Evolutionary conservation across 2,797 vertebrate genomes (phyloP).

Genomic region (Strix occidentalis): DNA sequence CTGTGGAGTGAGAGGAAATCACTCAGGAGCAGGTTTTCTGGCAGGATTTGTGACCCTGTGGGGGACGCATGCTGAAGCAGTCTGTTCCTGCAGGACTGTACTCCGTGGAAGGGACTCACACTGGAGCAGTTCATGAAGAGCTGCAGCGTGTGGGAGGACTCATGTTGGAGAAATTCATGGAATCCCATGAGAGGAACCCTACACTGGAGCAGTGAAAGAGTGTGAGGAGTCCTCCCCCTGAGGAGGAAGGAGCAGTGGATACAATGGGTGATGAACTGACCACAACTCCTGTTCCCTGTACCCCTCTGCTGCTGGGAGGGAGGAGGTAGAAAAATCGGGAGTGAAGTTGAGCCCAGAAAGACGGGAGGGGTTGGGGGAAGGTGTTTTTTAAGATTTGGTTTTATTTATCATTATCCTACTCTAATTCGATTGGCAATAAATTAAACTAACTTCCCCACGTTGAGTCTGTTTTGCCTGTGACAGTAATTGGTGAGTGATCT

Average conservation of each 20-base stretch:
- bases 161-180: rapidly evolving
- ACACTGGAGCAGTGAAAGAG: neutral
- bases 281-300: rapidly evolving
- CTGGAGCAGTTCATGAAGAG: neutral
- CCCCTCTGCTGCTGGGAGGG: neutral
- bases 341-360: neutral
- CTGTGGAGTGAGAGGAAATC: too few relatives aligned
- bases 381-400: neutral
- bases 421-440: neutral
- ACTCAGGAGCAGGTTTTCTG: too few relatives aligned
- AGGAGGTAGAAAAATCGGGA: neutral
- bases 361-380: rapidly evolving
- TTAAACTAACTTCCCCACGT: neutral
- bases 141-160: rapidly evolving
- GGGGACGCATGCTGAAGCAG: rapidly evolving
- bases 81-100: too few relatives aligned
- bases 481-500: neutral
- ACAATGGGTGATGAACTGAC: neutral
- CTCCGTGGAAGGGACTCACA: neutral
- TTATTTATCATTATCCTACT: neutral
- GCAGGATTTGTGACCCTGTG: neutral
- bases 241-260: neutral
- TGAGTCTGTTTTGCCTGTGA: neutral
- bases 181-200: rapidly evolving
- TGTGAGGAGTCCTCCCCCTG: neutral